Conservation (phyloP, 2,888 invertebrate species). For the Mimachlamys varia region DNA sequence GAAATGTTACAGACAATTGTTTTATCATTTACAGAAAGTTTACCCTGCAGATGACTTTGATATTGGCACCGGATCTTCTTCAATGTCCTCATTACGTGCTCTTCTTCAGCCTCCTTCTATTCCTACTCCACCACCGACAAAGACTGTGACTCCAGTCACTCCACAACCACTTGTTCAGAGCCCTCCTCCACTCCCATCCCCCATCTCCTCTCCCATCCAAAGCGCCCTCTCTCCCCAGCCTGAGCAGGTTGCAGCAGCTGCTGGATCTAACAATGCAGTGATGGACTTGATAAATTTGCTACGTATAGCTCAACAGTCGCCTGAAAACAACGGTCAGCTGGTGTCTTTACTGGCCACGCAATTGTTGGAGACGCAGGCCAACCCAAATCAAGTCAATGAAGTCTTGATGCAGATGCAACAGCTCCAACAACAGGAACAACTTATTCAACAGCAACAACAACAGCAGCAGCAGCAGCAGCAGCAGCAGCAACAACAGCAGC, state of each 20-base stretch:
- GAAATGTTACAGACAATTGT: neutral
- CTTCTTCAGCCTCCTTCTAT: neutral
- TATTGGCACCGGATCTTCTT: neutral
- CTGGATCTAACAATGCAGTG: neutral
- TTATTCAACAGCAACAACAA: conserved; percentile 55
- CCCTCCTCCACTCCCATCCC: neutral
- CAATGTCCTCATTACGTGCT: conserved; percentile 25
- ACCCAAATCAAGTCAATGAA: neutral
- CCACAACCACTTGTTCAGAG: neutral
- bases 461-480: conserved; percentile 53
- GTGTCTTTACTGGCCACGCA: neutral
- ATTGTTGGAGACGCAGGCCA: neutral
- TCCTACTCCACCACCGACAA: neutral
- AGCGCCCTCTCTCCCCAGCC: neutral
- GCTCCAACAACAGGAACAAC: conserved; percentile 45
- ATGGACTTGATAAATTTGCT: neutral
- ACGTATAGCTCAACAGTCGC: neutral
- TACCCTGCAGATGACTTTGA: conserved; percentile 21
- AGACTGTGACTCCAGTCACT: neutral
- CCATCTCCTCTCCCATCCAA: neutral
- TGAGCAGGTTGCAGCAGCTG: neutral
- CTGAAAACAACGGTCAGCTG: neutral
- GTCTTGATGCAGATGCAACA: conserved; percentile 13
- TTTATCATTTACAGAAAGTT: neutral
- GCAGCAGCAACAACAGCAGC: conserved; percentile 48